Conservation (phyloP, 2,113 vertebrate species). For the Sylvia atricapilla region DNA sequence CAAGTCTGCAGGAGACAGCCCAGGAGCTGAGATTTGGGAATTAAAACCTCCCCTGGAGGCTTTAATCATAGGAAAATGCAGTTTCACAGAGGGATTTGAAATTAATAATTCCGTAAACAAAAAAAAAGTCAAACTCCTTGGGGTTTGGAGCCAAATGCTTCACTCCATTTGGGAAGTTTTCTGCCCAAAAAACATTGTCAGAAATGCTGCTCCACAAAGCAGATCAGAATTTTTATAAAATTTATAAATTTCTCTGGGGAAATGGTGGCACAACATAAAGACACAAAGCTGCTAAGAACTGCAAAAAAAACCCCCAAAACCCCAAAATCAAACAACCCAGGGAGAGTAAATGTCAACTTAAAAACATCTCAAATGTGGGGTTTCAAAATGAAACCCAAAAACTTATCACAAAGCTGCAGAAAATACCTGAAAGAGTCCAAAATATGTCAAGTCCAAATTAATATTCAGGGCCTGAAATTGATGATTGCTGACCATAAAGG, state of each 20-base stretch:
- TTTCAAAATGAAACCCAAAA: not conserved
- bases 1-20: not conserved
- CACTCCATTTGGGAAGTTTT: not conserved
- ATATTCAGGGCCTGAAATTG: not conserved
- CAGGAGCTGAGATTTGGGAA: not conserved
- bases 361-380: not conserved
- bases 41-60: not conserved
- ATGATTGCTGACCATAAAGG: not conserved
- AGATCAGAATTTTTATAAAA: not conserved
- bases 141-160: not conserved
- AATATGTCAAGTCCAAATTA: not conserved
- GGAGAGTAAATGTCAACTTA: not conserved
- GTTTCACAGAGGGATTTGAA: not conserved
- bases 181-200: not conserved
- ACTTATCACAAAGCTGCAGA: not conserved
- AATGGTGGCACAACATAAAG: not conserved
- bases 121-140: not conserved
- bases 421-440: not conserved
- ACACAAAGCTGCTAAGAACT: not conserved
- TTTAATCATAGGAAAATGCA: conserved; percentile 25
- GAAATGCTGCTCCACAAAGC: not conserved
- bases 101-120: not conserved
- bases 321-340: not conserved
- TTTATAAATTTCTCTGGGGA: not conserved
- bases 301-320: not conserved